phyloP scores from a whole-genome alignment of 1,140 invertebrate genomes.

The Halyomorpha halys region DNA sequence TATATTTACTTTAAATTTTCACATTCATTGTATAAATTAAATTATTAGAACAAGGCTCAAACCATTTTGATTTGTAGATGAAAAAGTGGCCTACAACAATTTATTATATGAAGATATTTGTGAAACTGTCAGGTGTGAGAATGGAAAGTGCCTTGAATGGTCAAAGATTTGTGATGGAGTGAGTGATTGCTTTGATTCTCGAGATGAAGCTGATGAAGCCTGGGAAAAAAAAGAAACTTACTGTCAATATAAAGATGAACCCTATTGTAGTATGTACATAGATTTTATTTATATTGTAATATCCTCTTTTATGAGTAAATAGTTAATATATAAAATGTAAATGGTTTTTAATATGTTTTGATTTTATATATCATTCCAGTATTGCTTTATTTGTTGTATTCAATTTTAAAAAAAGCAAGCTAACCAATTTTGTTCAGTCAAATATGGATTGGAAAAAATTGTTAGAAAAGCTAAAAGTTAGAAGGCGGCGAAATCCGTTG shows the following conservation, averaged over 20 bases:
- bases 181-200: constrained; percentile 54
- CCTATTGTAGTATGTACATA: constrained; percentile 15
- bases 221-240: constrained; percentile 37
- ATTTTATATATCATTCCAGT: too few species aligned
- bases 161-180: constrained; percentile 56
- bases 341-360: too few species aligned
- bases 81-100: neutral
- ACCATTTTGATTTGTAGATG: neutral
- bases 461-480: too few species aligned
- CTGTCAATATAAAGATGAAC: constrained; percentile 32
- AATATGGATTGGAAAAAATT: too few species aligned
- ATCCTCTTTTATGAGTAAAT: too few species aligned
- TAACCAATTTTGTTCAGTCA: too few species aligned
- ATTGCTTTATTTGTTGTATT: too few species aligned
- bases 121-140: constrained; percentile 49
- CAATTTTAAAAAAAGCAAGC: too few species aligned
- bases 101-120: constrained; percentile 36
- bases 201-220: constrained; percentile 46
- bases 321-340: too few species aligned
- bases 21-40: too few species aligned
- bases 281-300: constrained; percentile 9
- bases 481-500: too few species aligned
- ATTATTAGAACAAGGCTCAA: neutral
- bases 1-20: too few species aligned
- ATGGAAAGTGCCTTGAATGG: constrained; percentile 55